Evolutionary conservation across 2,113 vertebrate species (phyloP).

Genomic region (Anolis sagrei): DNA sequence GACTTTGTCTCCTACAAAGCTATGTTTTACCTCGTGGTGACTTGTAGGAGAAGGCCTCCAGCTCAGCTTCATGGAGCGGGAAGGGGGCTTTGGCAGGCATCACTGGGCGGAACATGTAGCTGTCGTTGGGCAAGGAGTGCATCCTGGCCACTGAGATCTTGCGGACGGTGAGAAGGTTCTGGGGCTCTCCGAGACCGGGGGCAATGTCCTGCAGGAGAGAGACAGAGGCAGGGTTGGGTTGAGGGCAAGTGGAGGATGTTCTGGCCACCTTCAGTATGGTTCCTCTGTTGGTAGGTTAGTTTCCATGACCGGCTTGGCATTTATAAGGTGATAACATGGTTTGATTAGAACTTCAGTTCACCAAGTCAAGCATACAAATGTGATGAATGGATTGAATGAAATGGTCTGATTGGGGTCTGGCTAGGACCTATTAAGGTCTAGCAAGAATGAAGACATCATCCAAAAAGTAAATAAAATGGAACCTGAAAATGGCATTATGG

Average conservation of each 20-base stretch:
- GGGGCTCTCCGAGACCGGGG: constrained; percentile 53
- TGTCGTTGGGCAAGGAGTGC: constrained; percentile 96
- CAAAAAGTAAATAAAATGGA: no score
- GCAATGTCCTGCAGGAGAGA: constrained; percentile 69
- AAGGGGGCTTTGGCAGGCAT: constrained; percentile 83
- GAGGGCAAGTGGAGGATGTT: not conserved
- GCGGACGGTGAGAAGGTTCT: constrained; percentile 77
- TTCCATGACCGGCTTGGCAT: not conserved
- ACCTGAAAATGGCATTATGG: no score
- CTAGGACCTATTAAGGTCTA: no score
- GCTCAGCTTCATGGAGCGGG: constrained; percentile 82
- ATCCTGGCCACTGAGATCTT: constrained; percentile 95
- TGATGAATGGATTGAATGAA: no score
- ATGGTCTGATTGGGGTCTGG: no score
- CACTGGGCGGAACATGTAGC: constrained; percentile 97
- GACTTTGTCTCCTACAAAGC: not conserved
- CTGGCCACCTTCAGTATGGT: not conserved
- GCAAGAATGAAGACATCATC: no score
- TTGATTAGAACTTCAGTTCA: no score
- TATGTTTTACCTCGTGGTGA: constrained; percentile 61
- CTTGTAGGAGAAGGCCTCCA: constrained; percentile 69
- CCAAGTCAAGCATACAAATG: no score
- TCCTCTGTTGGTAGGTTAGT: not conserved
- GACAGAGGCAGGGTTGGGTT: constrained; percentile 55
- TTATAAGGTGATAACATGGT: not conserved